These are phyloP conservation scores for Scaptomyza flava DNA, from an alignment of 2,888 invertebrate species.

Conservation along the genomic window DNA sequence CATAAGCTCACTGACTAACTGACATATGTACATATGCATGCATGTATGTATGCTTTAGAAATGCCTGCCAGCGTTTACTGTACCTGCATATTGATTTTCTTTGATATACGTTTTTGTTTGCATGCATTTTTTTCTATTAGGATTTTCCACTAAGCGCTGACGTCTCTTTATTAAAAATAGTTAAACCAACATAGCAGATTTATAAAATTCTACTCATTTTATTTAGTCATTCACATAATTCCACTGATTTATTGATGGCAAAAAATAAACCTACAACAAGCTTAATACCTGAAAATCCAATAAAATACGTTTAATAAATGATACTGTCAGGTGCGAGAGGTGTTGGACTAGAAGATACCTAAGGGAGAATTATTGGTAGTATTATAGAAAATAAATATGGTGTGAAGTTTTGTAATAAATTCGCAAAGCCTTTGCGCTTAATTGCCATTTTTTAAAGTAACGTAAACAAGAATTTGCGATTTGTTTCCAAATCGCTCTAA, in stretches of 20 bases:
- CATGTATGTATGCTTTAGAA: background rate
- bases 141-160: slow-evolving; percentile 40
- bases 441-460: too few species aligned
- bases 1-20: slow-evolving; percentile 28
- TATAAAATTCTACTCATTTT: slow-evolving; percentile 21
- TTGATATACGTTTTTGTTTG: slow-evolving; percentile 33
- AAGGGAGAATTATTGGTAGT: background rate
- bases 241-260: slow-evolving; percentile 67
- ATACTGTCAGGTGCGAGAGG: background rate
- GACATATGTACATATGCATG: background rate
- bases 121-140: slow-evolving; percentile 5
- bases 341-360: background rate
- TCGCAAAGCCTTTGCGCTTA: too few species aligned
- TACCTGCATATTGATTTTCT: slow-evolving; percentile 34
- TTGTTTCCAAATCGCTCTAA: too few species aligned
- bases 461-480: too few species aligned
- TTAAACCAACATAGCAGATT: slow-evolving; percentile 12
- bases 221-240: slow-evolving; percentile 43
- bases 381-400: background rate
- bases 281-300: slow-evolving; percentile 4
- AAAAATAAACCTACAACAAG: slow-evolving; percentile 16
- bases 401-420: too few species aligned
- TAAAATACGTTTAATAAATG: slow-evolving; percentile 15
- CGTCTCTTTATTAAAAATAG: slow-evolving; percentile 26
- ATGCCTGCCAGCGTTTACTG: slow-evolving; percentile 1